Evolutionary conservation across 2,888 invertebrate genomes (phyloP).

Genomic region (Villa cingulata): DNA sequence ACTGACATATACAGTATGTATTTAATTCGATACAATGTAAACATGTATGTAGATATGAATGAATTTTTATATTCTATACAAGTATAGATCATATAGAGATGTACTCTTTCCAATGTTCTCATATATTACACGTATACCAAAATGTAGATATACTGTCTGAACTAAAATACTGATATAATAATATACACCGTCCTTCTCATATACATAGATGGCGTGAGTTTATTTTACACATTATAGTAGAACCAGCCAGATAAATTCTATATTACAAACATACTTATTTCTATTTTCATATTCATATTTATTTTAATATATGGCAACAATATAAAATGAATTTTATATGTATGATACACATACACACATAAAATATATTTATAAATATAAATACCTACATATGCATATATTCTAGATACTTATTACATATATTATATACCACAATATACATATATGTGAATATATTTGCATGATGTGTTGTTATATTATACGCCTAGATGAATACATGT

Average conservation of each 20-base stretch:
- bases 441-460: not conserved
- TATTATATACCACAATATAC: not conserved
- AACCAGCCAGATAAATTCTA: conserved; percentile 3
- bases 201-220: too few species aligned
- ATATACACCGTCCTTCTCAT: too few species aligned
- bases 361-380: not conserved
- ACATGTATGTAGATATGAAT: too few species aligned
- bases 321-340: conserved; percentile 11
- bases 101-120: conserved; percentile 9
- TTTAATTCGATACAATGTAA: too few species aligned
- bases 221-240: too few species aligned
- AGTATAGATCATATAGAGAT: conserved; percentile 6
- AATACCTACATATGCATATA: not conserved
- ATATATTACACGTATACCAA: conserved; percentile 7
- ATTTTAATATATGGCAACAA: conserved; percentile 12
- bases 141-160: not conserved
- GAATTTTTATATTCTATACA: too few species aligned
- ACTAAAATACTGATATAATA: not conserved
- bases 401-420: too few species aligned
- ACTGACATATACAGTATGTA: too few species aligned
- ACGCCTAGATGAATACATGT: not conserved
- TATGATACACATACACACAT: not conserved
- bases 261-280: not conserved
- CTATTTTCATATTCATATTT: conserved; percentile 7
- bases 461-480: not conserved